Evolutionary conservation across 37 sponge, comb jelly and placozoan species (phyloP), one percentile per base, ranked within the genome.

Genomic region (Dysidea cf. avara): DNA sequence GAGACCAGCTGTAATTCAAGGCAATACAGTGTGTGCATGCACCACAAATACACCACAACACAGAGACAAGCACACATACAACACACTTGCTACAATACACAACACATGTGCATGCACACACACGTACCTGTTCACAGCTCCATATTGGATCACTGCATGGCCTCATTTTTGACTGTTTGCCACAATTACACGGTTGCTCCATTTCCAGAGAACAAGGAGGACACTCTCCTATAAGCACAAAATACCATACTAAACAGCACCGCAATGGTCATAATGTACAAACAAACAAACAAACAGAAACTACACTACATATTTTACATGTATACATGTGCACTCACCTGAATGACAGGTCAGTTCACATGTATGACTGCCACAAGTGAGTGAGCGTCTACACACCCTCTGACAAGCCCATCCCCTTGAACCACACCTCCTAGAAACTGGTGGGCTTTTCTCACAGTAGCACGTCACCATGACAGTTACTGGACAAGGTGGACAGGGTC

Each of bases 401-500:
- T 85, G 88, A 82, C 97, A 96, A 13, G 83, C 74, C 97, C 97
- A 96, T 34, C 83, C 87, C 26, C 52, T 73, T 20, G 68, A 40
- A 18, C 87, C 88, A 82, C 97, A 96, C 74, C 97, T 68, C 66
- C 78, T 83, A 56, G 76, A 31, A 38, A 38, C 39, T 14, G 81
- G 59, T 7, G 16, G 52, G 59, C 86, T 58, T 35, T 62, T 65
- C 30, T 85, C 83, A 77, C 97, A 96, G 70, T 78, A 87, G 56
- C 97, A 96, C 1, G 57, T 49, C n/a, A 75, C 56, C 0, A 18
- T 3, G 21, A 89, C 72, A 11, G 78, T 90, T 52, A 78, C 83
- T 21, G 97, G 97, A 74, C 97, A 96, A 5, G 94, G 90, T 31
- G 97, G 97, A 63, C 97, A 96, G n/a, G 91, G 72, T 40, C 94